A percentile compares a stretch with the other conserved stretches of the same genome.
phyloP scores from a whole-genome alignment of 2,888 invertebrate genomes.

The Eristalis intricaria region DNA sequence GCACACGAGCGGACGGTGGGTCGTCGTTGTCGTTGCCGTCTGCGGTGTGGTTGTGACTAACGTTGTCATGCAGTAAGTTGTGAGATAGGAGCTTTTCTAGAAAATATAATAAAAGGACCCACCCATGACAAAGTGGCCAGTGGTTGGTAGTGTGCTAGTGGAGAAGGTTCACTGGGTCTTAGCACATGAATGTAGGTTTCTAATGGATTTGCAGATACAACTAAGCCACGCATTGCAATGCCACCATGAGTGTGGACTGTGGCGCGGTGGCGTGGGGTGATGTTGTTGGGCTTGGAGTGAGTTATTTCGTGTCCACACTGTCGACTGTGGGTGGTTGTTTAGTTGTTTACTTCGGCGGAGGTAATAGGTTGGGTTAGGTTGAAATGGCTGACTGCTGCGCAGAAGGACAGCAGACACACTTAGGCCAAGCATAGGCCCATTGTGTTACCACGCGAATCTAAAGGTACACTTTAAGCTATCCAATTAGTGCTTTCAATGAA shows the following conservation, averaged over 20 bases:
- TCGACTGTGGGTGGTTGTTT: constrained; percentile 3
- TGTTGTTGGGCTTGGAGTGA: neutral
- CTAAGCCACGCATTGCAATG: constrained; percentile 56
- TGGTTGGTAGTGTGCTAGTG: constrained; percentile 14
- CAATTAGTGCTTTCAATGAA: too few relatives aligned
- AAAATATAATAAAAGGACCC: constrained; percentile 60
- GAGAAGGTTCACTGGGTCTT: constrained; percentile 10
- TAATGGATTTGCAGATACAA: constrained; percentile 57
- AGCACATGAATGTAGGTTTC: neutral
- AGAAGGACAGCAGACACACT: too few relatives aligned
- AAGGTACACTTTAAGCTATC: too few relatives aligned
- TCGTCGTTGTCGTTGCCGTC: neutral
- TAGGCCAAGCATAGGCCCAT: too few relatives aligned
- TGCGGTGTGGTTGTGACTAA: neutral
- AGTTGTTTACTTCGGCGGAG: constrained; percentile 11
- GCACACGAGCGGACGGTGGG: constrained; percentile 18
- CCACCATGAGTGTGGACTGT: neutral
- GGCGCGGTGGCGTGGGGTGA: neutral
- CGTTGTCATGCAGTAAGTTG: constrained; percentile 22
- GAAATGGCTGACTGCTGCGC: too few relatives aligned
- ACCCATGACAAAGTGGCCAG: constrained; percentile 24
- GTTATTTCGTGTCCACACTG: constrained; percentile 13
- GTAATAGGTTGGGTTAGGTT: too few relatives aligned
- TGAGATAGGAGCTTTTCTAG: constrained; percentile 51
- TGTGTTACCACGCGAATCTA: too few relatives aligned